Evolutionary conservation across 2,888 invertebrate genomes (phyloP).

Genomic region (Eupeodes luniger): DNA sequence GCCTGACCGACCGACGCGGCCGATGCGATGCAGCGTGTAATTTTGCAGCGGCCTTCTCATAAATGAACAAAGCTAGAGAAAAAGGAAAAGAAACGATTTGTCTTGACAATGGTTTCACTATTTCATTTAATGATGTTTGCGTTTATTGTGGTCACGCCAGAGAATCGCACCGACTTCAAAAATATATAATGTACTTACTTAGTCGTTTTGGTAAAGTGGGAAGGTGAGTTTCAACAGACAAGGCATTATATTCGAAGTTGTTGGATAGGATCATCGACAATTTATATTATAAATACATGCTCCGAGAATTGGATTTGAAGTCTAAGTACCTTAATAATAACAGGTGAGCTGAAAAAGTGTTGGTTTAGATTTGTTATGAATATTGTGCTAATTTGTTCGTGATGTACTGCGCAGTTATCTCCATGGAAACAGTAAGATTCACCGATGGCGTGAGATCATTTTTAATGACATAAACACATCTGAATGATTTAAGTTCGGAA

Average conservation of each 20-base stretch:
- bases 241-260: neutral
- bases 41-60: slow-evolving; percentile 45
- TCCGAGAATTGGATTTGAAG: neutral
- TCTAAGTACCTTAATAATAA: neutral
- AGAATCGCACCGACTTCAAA: slow-evolving; percentile 35
- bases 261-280: slow-evolving; percentile 38
- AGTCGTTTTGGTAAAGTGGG: slow-evolving; percentile 35
- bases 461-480: slow-evolving; percentile 11
- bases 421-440: neutral
- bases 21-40: slow-evolving; percentile 31
- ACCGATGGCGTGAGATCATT: slow-evolving; percentile 1
- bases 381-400: slow-evolving; percentile 34
- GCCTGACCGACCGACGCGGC: neutral
- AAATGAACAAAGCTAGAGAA: no score
- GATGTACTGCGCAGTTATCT: slow-evolving; percentile 6
- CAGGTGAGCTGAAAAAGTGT: slow-evolving; percentile 17
- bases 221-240: slow-evolving; percentile 5
- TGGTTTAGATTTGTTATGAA: slow-evolving; percentile 8
- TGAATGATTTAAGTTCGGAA: neutral
- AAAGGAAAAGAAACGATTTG: slow-evolving; percentile 32
- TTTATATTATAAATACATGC: neutral
- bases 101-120: slow-evolving; percentile 62
- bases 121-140: slow-evolving; percentile 42
- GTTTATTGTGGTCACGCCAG: slow-evolving; percentile 57
- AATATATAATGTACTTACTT: slow-evolving; percentile 18